phyloP scores from a whole-genome alignment of 2,888 invertebrate genomes.

The Gastracanthus pulcherrimus region DNA sequence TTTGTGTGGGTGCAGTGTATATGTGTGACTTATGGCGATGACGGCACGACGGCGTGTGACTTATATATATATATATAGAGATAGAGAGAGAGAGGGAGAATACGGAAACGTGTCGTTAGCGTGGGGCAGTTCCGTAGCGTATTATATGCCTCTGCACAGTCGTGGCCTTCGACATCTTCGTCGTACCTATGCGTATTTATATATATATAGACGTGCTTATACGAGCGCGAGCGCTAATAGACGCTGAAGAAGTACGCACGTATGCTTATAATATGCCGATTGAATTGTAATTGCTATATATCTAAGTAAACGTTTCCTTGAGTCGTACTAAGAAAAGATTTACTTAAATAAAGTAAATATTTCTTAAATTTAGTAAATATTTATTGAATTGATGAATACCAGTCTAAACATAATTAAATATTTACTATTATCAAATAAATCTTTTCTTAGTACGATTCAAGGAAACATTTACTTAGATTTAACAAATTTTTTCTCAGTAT shows the following conservation, averaged over 20 bases:
- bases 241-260: not conserved
- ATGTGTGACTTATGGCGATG: conserved; percentile 17
- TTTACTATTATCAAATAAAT: no score
- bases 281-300: not conserved
- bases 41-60: conserved; percentile 13
- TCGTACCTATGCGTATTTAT: not conserved
- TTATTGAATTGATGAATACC: no score
- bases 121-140: not conserved
- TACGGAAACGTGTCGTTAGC: conserved; percentile 6
- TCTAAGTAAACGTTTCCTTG: not conserved
- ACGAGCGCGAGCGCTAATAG: no score
- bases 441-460: no score
- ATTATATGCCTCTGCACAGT: not conserved
- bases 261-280: not conserved
- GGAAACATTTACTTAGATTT: no score
- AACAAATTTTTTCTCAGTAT: no score
- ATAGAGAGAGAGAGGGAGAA: no score
- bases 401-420: no score
- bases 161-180: not conserved
- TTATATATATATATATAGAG: not conserved
- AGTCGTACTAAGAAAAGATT: no score
- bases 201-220: not conserved
- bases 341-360: no score
- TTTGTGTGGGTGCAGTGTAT: not conserved
- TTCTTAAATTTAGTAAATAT: no score